These are phyloP conservation scores for Pantherophis alleghaniensis DNA, from an alignment of 2,797 vertebrate genomes.

Conservation along the genomic window DNA sequence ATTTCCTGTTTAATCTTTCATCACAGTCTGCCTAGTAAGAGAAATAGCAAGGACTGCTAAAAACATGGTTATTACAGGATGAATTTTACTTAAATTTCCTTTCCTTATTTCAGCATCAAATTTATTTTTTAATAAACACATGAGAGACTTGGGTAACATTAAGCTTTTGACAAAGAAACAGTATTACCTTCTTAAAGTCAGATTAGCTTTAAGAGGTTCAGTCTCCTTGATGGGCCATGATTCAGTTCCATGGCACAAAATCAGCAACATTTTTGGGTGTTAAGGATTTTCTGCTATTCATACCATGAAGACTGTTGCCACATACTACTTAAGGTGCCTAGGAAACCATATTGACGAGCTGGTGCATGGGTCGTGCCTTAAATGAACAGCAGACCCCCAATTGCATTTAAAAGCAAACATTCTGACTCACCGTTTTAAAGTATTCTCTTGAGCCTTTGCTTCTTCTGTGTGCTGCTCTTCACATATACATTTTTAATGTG, in stretches of 20 bases:
- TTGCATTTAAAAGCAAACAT: constrained; percentile 12
- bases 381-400: neutral
- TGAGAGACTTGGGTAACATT: constrained; percentile 1
- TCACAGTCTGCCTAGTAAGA: constrained; percentile 6
- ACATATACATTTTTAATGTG: neutral
- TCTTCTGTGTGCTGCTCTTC: neutral
- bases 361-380: neutral
- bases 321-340: neutral
- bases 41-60: neutral
- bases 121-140: constrained; percentile 14
- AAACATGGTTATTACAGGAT: neutral
- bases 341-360: neutral
- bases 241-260: neutral
- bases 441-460: neutral
- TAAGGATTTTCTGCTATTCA: constrained; percentile 7
- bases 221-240: neutral
- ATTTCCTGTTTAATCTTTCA: neutral
- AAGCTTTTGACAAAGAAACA: constrained; percentile 2
- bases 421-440: neutral
- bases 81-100: constrained; percentile 11
- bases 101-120: neutral
- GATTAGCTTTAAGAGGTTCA: neutral
- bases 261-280: constrained; percentile 8
- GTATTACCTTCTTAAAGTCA: constrained; percentile 8
- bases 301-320: neutral